phyloP scores from a whole-genome alignment of 2,888 invertebrate genomes.

The Tenthredo livida region DNA sequence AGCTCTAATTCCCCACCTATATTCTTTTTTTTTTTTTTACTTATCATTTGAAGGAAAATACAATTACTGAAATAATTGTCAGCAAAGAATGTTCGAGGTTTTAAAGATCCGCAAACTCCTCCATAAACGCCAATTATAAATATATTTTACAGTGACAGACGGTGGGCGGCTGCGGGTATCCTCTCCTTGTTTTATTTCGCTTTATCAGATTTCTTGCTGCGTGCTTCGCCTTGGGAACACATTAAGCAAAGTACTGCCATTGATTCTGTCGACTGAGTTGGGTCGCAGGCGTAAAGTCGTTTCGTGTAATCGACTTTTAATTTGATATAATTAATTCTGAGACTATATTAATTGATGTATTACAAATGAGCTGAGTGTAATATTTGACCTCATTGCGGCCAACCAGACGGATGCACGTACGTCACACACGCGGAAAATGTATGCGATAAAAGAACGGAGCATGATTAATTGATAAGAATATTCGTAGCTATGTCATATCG shows the following conservation, averaged over 20 bases:
- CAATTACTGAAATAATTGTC: conserved; percentile 19
- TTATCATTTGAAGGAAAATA: background rate
- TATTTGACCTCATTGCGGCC: background rate
- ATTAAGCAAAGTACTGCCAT: conserved; percentile 51
- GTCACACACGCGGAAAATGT: background rate
- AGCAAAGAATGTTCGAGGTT: background rate
- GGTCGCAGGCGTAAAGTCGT: conserved; percentile 29
- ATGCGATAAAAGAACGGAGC: background rate
- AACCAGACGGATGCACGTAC: background rate
- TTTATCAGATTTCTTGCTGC: conserved; percentile 52
- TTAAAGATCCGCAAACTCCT: conserved; percentile 13
- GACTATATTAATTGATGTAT: conserved; percentile 32
- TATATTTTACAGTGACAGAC: conserved; percentile 50
- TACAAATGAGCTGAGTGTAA: background rate
- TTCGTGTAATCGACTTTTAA: conserved; percentile 48
- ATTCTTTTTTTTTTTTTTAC: background rate
- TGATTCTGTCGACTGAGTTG: conserved; percentile 30
- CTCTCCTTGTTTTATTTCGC: conserved; percentile 44
- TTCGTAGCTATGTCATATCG: background rate
- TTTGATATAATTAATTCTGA: conserved; percentile 39
- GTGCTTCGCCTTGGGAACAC: conserved; percentile 47
- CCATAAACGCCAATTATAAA: conserved; percentile 49
- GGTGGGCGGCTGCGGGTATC: conserved; percentile 47
- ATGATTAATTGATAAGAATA: conserved; percentile 22
- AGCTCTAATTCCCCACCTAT: too few species aligned